These are phyloP conservation scores for Periphyllus acericola DNA, from an alignment of 2,888 invertebrate genomes.

Conservation along the genomic window DNA sequence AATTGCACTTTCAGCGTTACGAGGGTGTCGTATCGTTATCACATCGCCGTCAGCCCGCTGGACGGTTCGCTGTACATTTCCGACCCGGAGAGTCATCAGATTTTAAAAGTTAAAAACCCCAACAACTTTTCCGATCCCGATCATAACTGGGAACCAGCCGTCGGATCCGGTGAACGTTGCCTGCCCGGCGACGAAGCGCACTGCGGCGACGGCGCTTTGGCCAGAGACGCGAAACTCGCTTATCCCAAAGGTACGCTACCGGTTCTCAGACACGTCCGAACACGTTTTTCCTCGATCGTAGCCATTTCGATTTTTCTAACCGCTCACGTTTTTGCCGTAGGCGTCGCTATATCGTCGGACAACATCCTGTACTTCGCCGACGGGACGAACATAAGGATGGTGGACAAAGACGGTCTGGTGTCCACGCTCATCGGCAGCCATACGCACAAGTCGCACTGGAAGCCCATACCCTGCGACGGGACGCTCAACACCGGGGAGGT, in stretches of 20 bases:
- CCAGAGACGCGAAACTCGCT: slow-evolving; percentile 91
- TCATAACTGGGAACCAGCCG: slow-evolving; percentile 93
- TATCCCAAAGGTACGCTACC: slow-evolving; percentile 83
- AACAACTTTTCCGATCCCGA: slow-evolving; percentile 87
- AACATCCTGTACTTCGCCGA: slow-evolving; percentile 95
- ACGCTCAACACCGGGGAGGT: slow-evolving; percentile 92
- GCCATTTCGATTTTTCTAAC: background rate
- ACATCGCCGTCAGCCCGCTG: slow-evolving; percentile 93
- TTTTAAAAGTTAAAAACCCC: slow-evolving; percentile 85
- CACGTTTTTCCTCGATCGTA: too few relatives aligned
- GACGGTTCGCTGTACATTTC: slow-evolving; percentile 95
- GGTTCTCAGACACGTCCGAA: too few relatives aligned
- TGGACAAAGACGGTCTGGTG: slow-evolving; percentile 90
- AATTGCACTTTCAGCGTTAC: slow-evolving; percentile 77
- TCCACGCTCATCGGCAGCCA: slow-evolving; percentile 92
- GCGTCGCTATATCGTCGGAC: slow-evolving; percentile 89
- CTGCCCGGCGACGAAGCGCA: slow-evolving; percentile 92
- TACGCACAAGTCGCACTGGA: slow-evolving; percentile 93
- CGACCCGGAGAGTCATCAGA: slow-evolving; percentile 94
- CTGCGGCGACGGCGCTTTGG: slow-evolving; percentile 94
- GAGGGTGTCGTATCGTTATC: slow-evolving; percentile 94
- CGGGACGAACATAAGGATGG: slow-evolving; percentile 91
- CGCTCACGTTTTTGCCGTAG: slow-evolving; percentile 65
- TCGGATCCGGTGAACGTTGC: slow-evolving; percentile 91
- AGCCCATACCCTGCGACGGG: slow-evolving; percentile 91